Base-by-base conservation (phyloP, 2,888 invertebrate species). In the Hirtodrosophila duncani region DNA sequence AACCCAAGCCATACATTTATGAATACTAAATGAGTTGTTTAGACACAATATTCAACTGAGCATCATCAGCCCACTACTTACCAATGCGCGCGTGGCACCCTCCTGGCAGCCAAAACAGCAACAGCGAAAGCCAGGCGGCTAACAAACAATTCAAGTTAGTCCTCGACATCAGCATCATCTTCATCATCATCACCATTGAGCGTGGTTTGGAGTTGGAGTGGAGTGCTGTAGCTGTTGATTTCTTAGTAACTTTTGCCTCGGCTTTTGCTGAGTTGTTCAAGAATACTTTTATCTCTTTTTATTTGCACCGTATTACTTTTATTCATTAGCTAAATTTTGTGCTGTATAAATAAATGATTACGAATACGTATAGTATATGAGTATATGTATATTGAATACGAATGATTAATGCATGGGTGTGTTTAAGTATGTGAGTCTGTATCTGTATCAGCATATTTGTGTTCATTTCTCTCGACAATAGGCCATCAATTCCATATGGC, bases 71-170 rank as follows among this genome's bases (percentile, higher is more conserved):
- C 6, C n/a, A 44, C 33, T 67, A 85, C 85, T 86, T 75, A 85
- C 85, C 85, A 56, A 85, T 86, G 49, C 85, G 82, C 44, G 85
- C 85, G 57, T 82, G 80, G 55, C 83, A 78, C 59, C 67, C 83
- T 63, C 71, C 67, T 58, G 71, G 81, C 69, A 81, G 55, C 50
- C 83, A 69, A 51, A 83, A 59, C 33, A 82, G 59, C 49, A 83
- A 57, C 24, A 79, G 62, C 59, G 79, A 46, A 33, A 84, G 57
- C 18, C 64, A 50, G 51, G 52, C 55, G 59, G 80, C 51, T 63
- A 72, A 38, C 56, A 78, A 41, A 63, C 71, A 70, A 39, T 53
- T 53, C 46, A 74, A 74, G 44, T 67, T 63, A 48, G 63, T 81
- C n/a, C n/a, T n/a, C n/a, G n/a, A n/a, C n/a, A n/a, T n/a, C n/a